Evolutionary conservation across 2,888 invertebrate genomes (phyloP), one percentile per base, ranked within the genome.

Genomic region (Archaeoteleia sp.): DNA sequence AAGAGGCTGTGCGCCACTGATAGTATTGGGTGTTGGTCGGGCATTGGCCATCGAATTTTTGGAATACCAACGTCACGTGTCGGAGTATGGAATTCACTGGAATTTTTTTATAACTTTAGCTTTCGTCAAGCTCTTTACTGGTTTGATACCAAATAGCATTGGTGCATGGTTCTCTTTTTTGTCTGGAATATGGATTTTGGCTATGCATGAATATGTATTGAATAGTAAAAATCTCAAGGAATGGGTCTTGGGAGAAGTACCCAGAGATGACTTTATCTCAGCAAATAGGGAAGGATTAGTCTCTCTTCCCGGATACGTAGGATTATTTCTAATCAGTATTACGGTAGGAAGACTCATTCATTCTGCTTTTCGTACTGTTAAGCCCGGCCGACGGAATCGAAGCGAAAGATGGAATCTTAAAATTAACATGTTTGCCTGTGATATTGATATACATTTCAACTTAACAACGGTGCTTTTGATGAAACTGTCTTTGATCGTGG

Each of bases 81-180:
- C 93, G 0, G 99, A 99, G 84, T 99, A 99, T 87, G 99, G 99
- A 0, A 89, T 92, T 0, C 98, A 99, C 84, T 97, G 98, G 95
- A 99, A 99, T 86, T 99, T 99, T 83, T 99, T 98, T 85, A 92
- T 97, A 72, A 98, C 97, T 0, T 86, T 99, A 55, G 96, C 95
- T 1, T 86, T 92, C 30, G 92, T 95, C 10, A 96, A 95, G 86
- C 82, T 95, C 0, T 78, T 93, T 12, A 91, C 92, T 29, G 90
- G 90, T 0, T 70, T 91, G 5, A 76, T 93, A 32, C 85, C 92
- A 37, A 87, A 86, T 42, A 82, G 89, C 6, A 82, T 91, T 1
- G 84, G 87, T 25, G 84, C 88, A 0, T 82, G 86, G 30, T 86
- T 87, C 39, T 83, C 91, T 13, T 86, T 91, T 42, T 62, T 89